Evolutionary conservation across 2,797 vertebrate genomes (phyloP).

Genomic region (Galagoides demidoff): DNA sequence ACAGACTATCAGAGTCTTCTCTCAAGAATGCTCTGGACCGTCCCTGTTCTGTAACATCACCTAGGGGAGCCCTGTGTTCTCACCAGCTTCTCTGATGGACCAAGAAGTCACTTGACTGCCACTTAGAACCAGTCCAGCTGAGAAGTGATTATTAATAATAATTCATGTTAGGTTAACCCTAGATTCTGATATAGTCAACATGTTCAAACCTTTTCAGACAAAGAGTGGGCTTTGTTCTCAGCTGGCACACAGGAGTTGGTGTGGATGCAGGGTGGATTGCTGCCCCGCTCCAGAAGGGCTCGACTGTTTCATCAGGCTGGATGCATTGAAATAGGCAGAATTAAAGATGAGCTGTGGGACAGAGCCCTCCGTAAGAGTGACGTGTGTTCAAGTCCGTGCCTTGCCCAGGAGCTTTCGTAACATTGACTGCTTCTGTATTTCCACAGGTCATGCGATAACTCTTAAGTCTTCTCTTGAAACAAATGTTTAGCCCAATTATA

Average conservation of each 20-base stretch:
- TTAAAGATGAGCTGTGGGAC: rapidly evolving
- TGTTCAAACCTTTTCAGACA: neutral
- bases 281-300: neutral
- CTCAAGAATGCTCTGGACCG: neutral
- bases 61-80: neutral
- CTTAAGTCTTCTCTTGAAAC: neutral
- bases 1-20: neutral
- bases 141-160: neutral
- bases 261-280: neutral
- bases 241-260: neutral
- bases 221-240: neutral
- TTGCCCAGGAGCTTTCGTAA: no score
- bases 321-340: neutral
- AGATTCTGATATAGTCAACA: neutral
- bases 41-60: neutral
- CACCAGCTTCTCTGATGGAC: no score
- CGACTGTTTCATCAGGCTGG: neutral
- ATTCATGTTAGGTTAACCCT: neutral
- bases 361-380: neutral
- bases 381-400: rapidly evolving
- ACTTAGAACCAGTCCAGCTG: neutral
- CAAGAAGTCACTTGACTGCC: neutral
- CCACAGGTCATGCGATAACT: rapidly evolving
- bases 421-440: no score
- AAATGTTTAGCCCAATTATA: neutral